Base-by-base conservation (phyloP, 2,113 vertebrate genomes). In the Erinaceus europaeus region DNA sequence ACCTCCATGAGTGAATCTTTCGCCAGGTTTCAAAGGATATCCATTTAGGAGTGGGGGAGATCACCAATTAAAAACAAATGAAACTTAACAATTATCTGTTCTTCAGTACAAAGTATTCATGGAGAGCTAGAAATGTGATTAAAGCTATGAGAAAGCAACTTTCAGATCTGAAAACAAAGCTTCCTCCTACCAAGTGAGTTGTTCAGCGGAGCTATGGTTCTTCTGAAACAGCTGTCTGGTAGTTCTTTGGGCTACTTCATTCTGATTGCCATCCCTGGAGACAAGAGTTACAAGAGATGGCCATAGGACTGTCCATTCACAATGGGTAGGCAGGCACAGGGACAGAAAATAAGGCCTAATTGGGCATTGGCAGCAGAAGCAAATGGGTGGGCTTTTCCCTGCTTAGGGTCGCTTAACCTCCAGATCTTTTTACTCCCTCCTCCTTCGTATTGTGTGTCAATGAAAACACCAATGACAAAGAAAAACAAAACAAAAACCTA, bases 41-140 rank as follows among this genome's bases (percentile, higher is more conserved):
- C n/a, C n/a, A n/a, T n/a, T n/a, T n/a, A n/a, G n/a, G n/a, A n/a
- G n/a, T 79, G 46, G 34, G 36, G 34, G n/a, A 8, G 57, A 3
- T 59, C 29, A 74, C 32, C 9, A 15, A 44, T 53, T 77, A 69
- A 90, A 84, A 92, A 80, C 14, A 25, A 64, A 55, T 25, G 9
- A 86, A 86, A 57, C 55, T 65, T 88, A 84, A 34, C 40, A 86
- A 80, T 46, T 77, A 4, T 44, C 53, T 85, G 21, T 67, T 50
- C 36, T 18, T 78, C 52, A 86, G 55, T 67, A 46, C 79, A 72
- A 57, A 55, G 3, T 82, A 79, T 65, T 88, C 59, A 52, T 23
- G 61, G 52, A 84, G 83, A 91, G 62, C 59, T 89, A 68, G 48
- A 84, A 68, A 86, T 55, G 38, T 57, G 62, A 79, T 72, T 76